These are phyloP conservation scores for Atherix ibis DNA, from an alignment of 2,888 invertebrate genomes.

Conservation along the genomic window DNA sequence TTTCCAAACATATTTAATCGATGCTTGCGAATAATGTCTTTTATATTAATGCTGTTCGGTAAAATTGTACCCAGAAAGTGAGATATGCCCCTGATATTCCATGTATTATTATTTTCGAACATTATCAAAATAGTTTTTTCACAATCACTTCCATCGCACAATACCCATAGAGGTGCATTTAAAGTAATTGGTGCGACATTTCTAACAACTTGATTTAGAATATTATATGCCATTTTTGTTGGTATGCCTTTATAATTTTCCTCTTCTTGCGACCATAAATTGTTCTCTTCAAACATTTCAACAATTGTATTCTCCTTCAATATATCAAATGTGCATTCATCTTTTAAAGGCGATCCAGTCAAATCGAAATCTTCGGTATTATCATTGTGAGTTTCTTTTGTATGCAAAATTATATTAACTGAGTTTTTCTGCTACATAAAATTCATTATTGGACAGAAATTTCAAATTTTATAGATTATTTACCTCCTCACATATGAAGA, in stretches of 20 bases:
- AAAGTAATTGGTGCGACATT: conserved; percentile 13
- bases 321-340: conserved; percentile 25
- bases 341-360: conserved; percentile 30
- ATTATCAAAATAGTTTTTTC: conserved; percentile 30
- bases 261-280: conserved; percentile 15
- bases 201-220: conserved; percentile 19
- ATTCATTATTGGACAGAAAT: background rate
- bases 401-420: background rate
- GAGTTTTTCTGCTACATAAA: background rate
- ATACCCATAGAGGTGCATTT: conserved; percentile 35
- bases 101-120: conserved; percentile 18
- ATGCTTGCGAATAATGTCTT: conserved; percentile 20
- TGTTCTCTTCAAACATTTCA: background rate
- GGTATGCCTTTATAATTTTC: conserved; percentile 22
- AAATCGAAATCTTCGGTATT: conserved; percentile 17
- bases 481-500: conserved; percentile 15
- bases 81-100: conserved; percentile 22
- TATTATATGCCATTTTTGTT: conserved; percentile 18
- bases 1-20: conserved; percentile 8
- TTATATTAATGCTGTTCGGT: conserved; percentile 16
- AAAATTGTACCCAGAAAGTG: conserved; percentile 20
- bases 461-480: background rate
- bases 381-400: background rate
- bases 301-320: conserved; percentile 13
- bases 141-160: conserved; percentile 42